Percentiles rank a stretch among this genome's conserved stretches.
Evolutionary conservation across 2,888 invertebrate species (phyloP).

Genomic region (Melangyna quadrimaculata): DNA sequence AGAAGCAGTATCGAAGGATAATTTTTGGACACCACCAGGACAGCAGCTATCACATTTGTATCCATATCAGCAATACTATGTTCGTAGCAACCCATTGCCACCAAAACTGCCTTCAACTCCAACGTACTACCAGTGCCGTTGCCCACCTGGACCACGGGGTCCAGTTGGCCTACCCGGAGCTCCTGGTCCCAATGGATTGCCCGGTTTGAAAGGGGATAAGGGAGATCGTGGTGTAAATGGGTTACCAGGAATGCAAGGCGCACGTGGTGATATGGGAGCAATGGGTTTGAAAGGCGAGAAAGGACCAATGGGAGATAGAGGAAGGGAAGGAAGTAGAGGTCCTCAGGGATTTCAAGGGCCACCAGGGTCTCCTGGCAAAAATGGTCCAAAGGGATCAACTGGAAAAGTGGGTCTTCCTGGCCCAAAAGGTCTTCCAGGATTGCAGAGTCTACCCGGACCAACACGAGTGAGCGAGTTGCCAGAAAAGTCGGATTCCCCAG

Average conservation of each 20-base stretch:
- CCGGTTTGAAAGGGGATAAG: not conserved
- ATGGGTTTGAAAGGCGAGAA: not conserved
- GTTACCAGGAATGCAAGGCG: not conserved
- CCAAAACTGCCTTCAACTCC: not conserved
- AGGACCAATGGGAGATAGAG: not conserved
- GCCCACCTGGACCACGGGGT: conserved; percentile 26
- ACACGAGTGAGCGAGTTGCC: not conserved
- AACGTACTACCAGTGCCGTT: not conserved
- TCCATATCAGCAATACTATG: not conserved
- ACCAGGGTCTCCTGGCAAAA: not conserved
- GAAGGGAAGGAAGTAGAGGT: not conserved
- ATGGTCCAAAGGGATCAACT: not conserved
- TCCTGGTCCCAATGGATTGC: conserved; percentile 25
- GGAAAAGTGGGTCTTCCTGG: not conserved
- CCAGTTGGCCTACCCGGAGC: conserved; percentile 29
- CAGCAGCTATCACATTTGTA: not conserved
- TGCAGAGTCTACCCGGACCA: conserved; percentile 11
- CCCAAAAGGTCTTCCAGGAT: conserved; percentile 8
- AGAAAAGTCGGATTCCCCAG: no score
- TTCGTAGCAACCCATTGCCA: not conserved
- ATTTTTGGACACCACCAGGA: not conserved
- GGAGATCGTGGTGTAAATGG: conserved; percentile 5
- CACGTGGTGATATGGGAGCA: not conserved
- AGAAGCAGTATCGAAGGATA: not conserved
- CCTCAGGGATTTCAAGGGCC: not conserved